phyloP scores from a whole-genome alignment of 2,113 vertebrate species.

The Oreotrochilus melanogaster region DNA sequence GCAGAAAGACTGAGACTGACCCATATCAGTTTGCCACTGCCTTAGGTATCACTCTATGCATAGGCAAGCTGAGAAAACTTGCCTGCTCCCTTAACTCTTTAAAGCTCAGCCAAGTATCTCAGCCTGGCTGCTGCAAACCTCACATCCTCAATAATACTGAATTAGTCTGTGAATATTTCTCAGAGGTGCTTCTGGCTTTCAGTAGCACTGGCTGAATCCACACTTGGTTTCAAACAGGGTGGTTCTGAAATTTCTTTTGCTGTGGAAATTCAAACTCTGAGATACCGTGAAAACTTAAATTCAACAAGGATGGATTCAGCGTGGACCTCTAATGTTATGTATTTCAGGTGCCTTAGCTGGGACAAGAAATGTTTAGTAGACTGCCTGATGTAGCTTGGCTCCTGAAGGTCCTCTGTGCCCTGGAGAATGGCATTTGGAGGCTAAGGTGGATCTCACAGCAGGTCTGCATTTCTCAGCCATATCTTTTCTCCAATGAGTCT shows the following conservation, averaged over 20 bases:
- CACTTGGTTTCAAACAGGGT: neutral
- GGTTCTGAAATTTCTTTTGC: neutral
- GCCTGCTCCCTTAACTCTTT: neutral
- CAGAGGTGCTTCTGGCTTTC: neutral
- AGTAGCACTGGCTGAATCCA: neutral
- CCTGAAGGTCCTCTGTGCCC: neutral
- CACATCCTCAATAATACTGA: neutral
- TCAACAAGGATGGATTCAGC: accelerated
- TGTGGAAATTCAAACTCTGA: neutral
- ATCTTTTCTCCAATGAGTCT: neutral
- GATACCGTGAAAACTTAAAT: neutral
- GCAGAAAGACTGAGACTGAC: neutral
- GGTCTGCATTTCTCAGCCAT: accelerated
- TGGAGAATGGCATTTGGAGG: neutral
- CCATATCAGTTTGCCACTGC: neutral
- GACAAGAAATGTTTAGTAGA: neutral
- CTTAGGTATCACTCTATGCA: neutral
- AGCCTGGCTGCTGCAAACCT: neutral
- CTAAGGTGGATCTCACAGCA: neutral
- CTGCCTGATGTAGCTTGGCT: neutral
- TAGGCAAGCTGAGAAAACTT: neutral
- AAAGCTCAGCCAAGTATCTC: neutral
- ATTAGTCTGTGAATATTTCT: neutral
- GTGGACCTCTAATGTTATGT: neutral
- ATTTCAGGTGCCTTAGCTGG: neutral